phyloP scores from a whole-genome alignment of 1,140 invertebrate genomes.

The Oscheius sp. region DNA sequence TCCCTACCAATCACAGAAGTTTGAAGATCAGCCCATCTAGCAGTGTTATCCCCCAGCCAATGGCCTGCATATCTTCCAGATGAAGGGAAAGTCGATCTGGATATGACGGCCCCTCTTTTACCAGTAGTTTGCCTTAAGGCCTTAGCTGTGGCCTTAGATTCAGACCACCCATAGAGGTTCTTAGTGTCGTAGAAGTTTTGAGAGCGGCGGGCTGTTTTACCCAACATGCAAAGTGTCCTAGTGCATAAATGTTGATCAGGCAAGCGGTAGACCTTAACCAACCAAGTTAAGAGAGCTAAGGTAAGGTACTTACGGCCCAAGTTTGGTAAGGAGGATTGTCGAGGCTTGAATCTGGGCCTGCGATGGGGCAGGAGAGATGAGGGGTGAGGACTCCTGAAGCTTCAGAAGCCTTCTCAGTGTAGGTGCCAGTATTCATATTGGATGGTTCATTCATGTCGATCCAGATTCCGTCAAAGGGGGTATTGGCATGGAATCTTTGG shows the following conservation, averaged over 20 bases:
- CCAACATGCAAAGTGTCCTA: conserved; percentile 80
- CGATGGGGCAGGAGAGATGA: conserved; percentile 35
- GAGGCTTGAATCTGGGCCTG: conserved; percentile 33
- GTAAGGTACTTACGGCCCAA: not conserved
- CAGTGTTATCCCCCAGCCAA: conserved; percentile 78
- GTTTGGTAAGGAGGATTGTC: conserved; percentile 42
- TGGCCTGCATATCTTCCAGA: conserved; percentile 77
- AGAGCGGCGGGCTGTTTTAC: conserved; percentile 68
- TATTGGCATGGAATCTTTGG: conserved; percentile 12
- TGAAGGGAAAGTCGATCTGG: conserved; percentile 68
- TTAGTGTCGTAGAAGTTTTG: conserved; percentile 71
- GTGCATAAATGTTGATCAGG: conserved; percentile 63
- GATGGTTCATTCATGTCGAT: conserved; percentile 53
- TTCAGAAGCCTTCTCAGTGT: conserved; percentile 3
- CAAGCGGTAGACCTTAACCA: conserved; percentile 4
- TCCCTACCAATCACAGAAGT: conserved; percentile 62
- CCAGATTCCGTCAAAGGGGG: conserved; percentile 50
- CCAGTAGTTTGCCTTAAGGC: conserved; percentile 35
- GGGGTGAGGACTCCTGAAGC: conserved; percentile 5
- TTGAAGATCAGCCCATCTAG: conserved; percentile 63
- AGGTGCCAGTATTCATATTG: conserved; percentile 39
- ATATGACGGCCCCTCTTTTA: conserved; percentile 34
- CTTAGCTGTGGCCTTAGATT: conserved; percentile 70
- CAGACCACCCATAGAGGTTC: conserved; percentile 76
- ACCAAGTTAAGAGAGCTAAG: no score